Conservation (phyloP, 1,140 invertebrate species). For the Drosophila tropicalis region DNA sequence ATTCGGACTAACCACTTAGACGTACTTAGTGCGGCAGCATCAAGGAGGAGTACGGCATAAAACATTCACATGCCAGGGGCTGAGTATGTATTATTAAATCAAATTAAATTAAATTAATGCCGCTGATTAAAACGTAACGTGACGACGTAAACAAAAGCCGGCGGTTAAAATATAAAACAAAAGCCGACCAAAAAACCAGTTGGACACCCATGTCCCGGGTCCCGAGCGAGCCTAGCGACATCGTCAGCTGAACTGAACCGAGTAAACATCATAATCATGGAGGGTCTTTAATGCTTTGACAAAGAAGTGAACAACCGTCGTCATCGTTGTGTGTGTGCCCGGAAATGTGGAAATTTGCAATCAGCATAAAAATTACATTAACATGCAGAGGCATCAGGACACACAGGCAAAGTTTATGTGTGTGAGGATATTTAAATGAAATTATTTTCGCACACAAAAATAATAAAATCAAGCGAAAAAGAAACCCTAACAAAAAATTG, state of each 20-base stretch:
- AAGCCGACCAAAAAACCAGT: slow-evolving; percentile 43
- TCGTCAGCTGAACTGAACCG: slow-evolving; percentile 17
- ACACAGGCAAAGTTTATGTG: slow-evolving; percentile 58
- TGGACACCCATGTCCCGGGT: background rate
- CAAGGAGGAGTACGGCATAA: slow-evolving; percentile 10
- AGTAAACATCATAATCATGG: slow-evolving; percentile 68
- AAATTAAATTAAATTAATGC: slow-evolving; percentile 82
- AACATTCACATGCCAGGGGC: background rate
- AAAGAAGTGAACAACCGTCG: slow-evolving; percentile 50
- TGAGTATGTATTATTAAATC: slow-evolving; percentile 66
- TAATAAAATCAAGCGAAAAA: slow-evolving; percentile 23
- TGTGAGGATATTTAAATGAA: slow-evolving; percentile 67
- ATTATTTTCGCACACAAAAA: slow-evolving; percentile 61
- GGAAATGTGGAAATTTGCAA: slow-evolving; percentile 79
- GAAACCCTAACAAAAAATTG: slow-evolving; percentile 23
- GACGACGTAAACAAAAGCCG: slow-evolving; percentile 60
- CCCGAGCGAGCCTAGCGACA: slow-evolving; percentile 37
- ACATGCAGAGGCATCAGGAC: slow-evolving; percentile 43
- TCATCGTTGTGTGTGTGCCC: slow-evolving; percentile 20
- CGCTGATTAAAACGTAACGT: slow-evolving; percentile 64
- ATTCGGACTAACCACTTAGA: slow-evolving; percentile 5
- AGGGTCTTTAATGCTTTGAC: slow-evolving; percentile 53
- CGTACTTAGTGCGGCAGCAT: background rate
- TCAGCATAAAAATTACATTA: slow-evolving; percentile 81
- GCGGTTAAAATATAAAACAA: slow-evolving; percentile 47